Percentiles rank a stretch among this genome's conserved stretches.
phyloP scores from a whole-genome alignment of 2,113 vertebrate genomes.

The Scytalopus superciliaris region DNA sequence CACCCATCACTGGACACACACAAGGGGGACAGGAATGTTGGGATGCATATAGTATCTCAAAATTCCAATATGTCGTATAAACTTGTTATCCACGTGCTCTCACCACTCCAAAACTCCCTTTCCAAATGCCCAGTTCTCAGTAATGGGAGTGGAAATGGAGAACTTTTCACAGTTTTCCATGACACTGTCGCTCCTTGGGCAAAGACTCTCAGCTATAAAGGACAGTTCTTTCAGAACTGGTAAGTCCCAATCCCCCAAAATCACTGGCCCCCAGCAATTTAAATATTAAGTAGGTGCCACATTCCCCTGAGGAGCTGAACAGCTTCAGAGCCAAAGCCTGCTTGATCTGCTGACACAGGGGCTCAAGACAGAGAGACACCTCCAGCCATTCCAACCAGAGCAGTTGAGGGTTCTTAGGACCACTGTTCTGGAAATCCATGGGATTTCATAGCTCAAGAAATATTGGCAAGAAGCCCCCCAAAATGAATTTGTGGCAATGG shows the following conservation, averaged over 20 bases:
- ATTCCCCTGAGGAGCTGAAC: background rate
- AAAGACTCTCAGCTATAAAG: background rate
- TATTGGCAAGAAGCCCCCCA: background rate
- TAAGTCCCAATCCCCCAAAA: background rate
- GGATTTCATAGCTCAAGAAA: rapidly evolving
- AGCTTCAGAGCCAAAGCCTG: rapidly evolving
- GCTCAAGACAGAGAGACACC: background rate
- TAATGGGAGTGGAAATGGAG: rapidly evolving
- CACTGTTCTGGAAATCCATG: rapidly evolving
- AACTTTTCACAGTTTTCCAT: rapidly evolving
- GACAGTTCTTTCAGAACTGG: background rate
- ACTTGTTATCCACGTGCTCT: background rate
- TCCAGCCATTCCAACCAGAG: rapidly evolving
- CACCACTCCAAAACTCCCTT: background rate
- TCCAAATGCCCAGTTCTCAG: rapidly evolving
- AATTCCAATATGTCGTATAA: background rate
- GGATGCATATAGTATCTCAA: background rate
- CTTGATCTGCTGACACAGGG: background rate
- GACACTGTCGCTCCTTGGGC: background rate
- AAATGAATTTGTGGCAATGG: rapidly evolving
- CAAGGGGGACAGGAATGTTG: background rate
- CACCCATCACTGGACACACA: rapidly evolving
- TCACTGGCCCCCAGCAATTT: background rate
- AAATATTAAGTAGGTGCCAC: background rate
- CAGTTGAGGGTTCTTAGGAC: background rate